Evolutionary conservation across 1,140 invertebrate species (phyloP).

Genomic region (Drosophila insularis): DNA sequence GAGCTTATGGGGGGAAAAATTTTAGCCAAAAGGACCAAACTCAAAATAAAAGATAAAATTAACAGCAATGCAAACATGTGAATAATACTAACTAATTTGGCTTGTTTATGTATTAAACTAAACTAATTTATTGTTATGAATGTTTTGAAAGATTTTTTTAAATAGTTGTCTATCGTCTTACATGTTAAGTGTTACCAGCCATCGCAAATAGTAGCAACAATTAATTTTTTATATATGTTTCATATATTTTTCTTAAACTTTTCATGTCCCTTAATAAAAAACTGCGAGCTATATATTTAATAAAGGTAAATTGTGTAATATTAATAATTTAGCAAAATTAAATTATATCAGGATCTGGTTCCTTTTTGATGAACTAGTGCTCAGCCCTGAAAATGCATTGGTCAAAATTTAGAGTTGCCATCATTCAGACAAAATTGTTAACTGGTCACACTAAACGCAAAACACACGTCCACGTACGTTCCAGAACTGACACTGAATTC

Average conservation of each 20-base stretch:
- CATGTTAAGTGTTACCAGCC: background rate
- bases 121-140: no score
- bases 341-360: no score
- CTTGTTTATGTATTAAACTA: no score
- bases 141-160: background rate
- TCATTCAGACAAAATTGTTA: background rate
- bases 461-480: conserved; percentile 69
- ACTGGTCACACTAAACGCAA: conserved; percentile 34
- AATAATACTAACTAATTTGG: no score
- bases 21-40: background rate
- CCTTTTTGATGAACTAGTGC: background rate
- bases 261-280: no score
- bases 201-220: no score
- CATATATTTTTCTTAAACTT: no score
- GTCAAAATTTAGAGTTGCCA: background rate
- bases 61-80: no score
- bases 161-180: background rate
- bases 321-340: no score
- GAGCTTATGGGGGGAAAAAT: background rate
- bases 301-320: no score
- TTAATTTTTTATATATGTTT: no score
- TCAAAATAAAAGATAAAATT: background rate
- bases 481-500: conserved; percentile 42
- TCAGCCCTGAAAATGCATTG: background rate
- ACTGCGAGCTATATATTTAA: no score